Evolutionary conservation across 2,888 invertebrate genomes (phyloP).

Genomic region (Yponomeuta cagnagella): DNA sequence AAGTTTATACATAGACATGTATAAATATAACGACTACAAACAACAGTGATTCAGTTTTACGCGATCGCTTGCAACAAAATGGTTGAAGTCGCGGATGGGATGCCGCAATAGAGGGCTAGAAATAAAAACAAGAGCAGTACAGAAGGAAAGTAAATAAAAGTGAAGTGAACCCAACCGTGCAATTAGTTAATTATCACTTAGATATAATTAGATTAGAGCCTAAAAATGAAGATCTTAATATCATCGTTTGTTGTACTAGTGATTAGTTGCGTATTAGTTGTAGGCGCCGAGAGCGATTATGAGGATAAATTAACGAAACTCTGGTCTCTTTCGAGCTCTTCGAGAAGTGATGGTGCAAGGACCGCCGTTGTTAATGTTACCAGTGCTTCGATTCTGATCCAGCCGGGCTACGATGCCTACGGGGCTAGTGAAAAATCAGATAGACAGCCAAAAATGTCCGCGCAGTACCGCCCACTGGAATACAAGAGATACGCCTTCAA

Average conservation of each 20-base stretch:
- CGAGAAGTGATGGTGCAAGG: slow-evolving; percentile 44
- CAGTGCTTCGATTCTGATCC: slow-evolving; percentile 54
- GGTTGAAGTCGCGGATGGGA: slow-evolving; percentile 49
- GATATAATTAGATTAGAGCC: slow-evolving; percentile 26
- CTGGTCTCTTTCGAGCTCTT: slow-evolving; percentile 48
- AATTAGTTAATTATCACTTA: slow-evolving; percentile 33
- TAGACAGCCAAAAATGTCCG: slow-evolving; percentile 17
- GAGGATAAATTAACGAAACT: slow-evolving; percentile 54
- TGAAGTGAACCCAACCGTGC: slow-evolving; percentile 47
- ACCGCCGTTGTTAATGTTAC: slow-evolving; percentile 51
- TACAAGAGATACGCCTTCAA: slow-evolving; percentile 50
- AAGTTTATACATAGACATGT: slow-evolving; percentile 65
- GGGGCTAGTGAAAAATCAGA: slow-evolving; percentile 28
- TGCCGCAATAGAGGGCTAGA: slow-evolving; percentile 23
- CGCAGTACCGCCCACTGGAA: slow-evolving; percentile 24
- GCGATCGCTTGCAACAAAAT: slow-evolving; percentile 70
- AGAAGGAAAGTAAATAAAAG: slow-evolving; percentile 37
- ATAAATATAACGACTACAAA: slow-evolving; percentile 65
- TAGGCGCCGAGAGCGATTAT: slow-evolving; percentile 39
- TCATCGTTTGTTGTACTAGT: slow-evolving; percentile 45
- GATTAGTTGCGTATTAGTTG: slow-evolving; percentile 41
- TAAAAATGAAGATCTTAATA: slow-evolving; percentile 41
- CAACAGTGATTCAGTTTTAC: slow-evolving; percentile 68
- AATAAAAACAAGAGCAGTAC: slow-evolving; percentile 23
- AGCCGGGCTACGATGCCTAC: slow-evolving; percentile 36